phyloP scores from a whole-genome alignment of 2,888 invertebrate genomes.

The Nephrotoma flavescens region DNA sequence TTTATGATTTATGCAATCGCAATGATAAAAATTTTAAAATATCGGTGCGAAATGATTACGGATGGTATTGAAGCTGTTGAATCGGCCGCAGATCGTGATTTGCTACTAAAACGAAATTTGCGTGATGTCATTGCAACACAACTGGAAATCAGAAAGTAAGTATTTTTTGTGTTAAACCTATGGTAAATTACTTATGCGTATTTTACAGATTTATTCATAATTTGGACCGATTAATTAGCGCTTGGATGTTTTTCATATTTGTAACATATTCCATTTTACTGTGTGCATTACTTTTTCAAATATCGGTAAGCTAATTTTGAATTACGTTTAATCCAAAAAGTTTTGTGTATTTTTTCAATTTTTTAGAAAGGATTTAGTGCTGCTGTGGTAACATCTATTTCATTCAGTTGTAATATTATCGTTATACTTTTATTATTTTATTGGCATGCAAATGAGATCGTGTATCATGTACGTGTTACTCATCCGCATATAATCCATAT shows the following conservation, averaged over 20 bases:
- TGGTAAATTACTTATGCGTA: not conserved
- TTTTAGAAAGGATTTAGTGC: not conserved
- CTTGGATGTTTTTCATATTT: slow-evolving; percentile 7
- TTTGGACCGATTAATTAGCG: slow-evolving; percentile 1
- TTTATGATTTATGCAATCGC: not conserved
- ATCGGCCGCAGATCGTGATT: not conserved
- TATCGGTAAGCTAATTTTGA: not conserved
- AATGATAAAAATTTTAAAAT: not conserved
- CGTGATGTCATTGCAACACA: not conserved
- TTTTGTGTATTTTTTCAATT: not conserved
- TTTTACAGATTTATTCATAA: not conserved
- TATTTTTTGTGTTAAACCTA: not conserved
- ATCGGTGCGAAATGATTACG: not conserved
- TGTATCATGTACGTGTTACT: not conserved
- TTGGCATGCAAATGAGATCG: slow-evolving; percentile 9
- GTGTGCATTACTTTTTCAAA: slow-evolving; percentile 7
- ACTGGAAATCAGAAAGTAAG: not conserved
- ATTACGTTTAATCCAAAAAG: not conserved
- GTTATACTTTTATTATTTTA: slow-evolving; percentile 8
- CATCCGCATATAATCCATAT: not conserved
- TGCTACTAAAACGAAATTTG: not conserved
- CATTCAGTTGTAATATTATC: slow-evolving; percentile 6
- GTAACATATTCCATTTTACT: slow-evolving; percentile 7
- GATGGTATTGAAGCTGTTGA: not conserved
- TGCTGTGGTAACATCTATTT: not conserved